Base-by-base conservation (phyloP, 2,113 vertebrate species). In the Pterophyllum scalare region DNA sequence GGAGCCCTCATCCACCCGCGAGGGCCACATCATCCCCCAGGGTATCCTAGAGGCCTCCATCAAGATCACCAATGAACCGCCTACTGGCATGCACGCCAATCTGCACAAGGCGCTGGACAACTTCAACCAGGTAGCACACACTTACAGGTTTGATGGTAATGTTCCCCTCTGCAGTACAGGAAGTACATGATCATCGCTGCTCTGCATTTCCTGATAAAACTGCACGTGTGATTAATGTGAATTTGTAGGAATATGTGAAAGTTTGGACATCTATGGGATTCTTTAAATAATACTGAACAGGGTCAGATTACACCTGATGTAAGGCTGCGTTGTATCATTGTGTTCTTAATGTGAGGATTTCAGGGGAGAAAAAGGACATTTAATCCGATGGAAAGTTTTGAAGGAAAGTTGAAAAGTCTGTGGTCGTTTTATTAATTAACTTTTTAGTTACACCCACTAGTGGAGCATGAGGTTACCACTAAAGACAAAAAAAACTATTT, bases 31-130 rank as follows among this genome's bases (percentile, higher is more conserved):
- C 95, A 97, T 99, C 46, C 98, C 98, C 0, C 98, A 99, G 90
- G 98, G 98, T 49, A 98, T 99, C 90, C 95, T 99, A 84, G 96
- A 99, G 75, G 98, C 96, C 92, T 96, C 97, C 88, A 97, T 99
- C 91, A 99, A 99, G 90, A 96, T 99, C 95, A 99, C 97, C 91
- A 99, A 94, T 0, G 98, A 99, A 61, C 96, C 98, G 0, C 98
- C 98, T 0, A 95, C 95, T 0, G 98, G 98, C 70, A 97, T 99
- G 96, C 97, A 96, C 0, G 98, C 98, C 62, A 99, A 97, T 94
- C 96, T 99, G 82, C 98, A 99, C 96, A 97, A 97, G 88, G 97
- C 98, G 38, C 95, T 99, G 31, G 98, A 99, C 94, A 98, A 97
- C 94, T 99, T 99, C 93, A 97, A 85, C 89, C 98, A 99, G 98